These are phyloP conservation scores for Pyrrhia umbra DNA, from an alignment of 2,888 invertebrate species.

Conservation along the genomic window DNA sequence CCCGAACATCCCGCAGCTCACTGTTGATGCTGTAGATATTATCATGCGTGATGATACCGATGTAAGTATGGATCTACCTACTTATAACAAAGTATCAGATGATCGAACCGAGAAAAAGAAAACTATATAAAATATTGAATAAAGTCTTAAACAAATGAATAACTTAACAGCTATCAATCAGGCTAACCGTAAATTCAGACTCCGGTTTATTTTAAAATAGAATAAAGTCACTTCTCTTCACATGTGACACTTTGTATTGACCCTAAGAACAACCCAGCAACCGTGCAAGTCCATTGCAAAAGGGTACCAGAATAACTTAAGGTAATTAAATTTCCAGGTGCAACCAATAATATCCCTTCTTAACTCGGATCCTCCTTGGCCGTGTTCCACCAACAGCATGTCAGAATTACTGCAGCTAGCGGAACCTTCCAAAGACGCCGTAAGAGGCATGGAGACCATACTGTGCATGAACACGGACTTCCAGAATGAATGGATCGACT, in stretches of 20 bases:
- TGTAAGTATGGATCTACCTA: conserved; percentile 11
- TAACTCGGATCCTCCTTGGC: conserved; percentile 85
- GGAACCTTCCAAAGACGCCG: conserved; percentile 73
- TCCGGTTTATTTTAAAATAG: no score
- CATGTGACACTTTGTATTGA: no score
- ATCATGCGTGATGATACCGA: conserved; percentile 73
- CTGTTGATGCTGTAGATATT: conserved; percentile 73
- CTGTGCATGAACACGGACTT: conserved; percentile 82
- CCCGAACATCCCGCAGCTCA: conserved; percentile 74
- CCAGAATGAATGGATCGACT: conserved; percentile 83
- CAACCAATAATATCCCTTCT: conserved; percentile 80
- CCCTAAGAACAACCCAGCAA: no score
- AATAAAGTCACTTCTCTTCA: no score
- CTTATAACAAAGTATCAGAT: no score
- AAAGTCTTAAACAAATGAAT: no score
- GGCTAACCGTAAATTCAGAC: no score
- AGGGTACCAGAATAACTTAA: neutral
- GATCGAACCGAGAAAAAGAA: no score
- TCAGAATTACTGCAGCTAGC: conserved; percentile 74
- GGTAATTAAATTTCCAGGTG: conserved; percentile 69
- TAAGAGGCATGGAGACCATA: conserved; percentile 83
- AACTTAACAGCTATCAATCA: no score
- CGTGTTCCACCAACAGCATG: conserved; percentile 83
- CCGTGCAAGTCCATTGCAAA: no score
- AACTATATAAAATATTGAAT: no score